phyloP scores from a whole-genome alignment of 2,888 invertebrate species.

The Philopedon plagiatum region DNA sequence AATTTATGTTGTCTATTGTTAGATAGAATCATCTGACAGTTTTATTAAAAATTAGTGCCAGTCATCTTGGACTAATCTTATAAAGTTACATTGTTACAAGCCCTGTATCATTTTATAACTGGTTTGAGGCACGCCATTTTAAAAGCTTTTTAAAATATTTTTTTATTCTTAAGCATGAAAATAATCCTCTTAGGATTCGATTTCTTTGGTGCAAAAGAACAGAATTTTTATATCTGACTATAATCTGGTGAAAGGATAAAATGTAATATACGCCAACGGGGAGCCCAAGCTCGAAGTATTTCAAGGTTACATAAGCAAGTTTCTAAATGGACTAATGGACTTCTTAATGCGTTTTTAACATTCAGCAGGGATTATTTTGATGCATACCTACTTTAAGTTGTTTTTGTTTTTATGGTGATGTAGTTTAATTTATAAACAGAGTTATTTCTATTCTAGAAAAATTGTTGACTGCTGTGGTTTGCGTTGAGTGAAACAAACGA shows the following conservation, averaged over 20 bases:
- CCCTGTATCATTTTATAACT: conserved; percentile 12
- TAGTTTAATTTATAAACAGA: not conserved
- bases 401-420: conserved; percentile 10
- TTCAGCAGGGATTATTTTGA: conserved; percentile 24
- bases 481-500: too few relatives aligned
- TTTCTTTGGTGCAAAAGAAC: conserved; percentile 15
- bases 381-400: conserved; percentile 1
- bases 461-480: not conserved
- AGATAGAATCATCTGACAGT: not conserved
- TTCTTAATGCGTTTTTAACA: conserved; percentile 50
- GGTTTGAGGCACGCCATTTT: conserved; percentile 11
- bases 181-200: conserved; percentile 17
- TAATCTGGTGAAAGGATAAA: conserved; percentile 52
- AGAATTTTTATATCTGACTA: conserved; percentile 24
- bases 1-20: conserved; percentile 15
- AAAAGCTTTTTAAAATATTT: conserved; percentile 5
- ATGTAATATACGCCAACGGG: conserved; percentile 29
- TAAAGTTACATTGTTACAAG: not conserved
- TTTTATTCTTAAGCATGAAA: conserved; percentile 22
- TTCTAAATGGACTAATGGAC: conserved; percentile 49
- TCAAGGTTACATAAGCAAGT: conserved; percentile 52
- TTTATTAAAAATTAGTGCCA: conserved; percentile 19
- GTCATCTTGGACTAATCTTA: not conserved
- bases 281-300: conserved; percentile 49
- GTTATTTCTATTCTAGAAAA: not conserved